A percentile compares a stretch with the other conserved stretches of the same genome.
Evolutionary conservation across 2,113 vertebrate genomes (phyloP).

Genomic region (Lonchura striata): DNA sequence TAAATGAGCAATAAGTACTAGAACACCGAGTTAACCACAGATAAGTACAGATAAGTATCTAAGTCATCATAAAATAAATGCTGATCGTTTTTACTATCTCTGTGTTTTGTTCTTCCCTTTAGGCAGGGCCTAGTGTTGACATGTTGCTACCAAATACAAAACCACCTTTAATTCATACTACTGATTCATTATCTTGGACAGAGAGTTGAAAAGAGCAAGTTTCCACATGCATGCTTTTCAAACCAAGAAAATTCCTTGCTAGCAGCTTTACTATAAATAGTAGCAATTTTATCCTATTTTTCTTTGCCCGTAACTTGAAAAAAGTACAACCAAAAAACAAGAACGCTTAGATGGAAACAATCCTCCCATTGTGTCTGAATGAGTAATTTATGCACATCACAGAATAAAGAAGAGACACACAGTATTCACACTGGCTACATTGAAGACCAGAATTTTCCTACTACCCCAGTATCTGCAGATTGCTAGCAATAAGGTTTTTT

Average conservation of each 20-base stretch:
- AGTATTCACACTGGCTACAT: accelerated
- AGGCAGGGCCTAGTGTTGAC: neutral
- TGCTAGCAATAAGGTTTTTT: neutral
- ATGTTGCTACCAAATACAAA: neutral
- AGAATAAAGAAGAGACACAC: neutral
- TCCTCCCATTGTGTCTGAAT: neutral
- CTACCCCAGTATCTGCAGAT: neutral
- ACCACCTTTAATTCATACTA: neutral
- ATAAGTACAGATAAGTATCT: neutral
- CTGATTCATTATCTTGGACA: neutral
- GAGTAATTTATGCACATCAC: neutral
- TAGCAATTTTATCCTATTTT: neutral
- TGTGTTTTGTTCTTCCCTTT: neutral
- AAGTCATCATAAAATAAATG: neutral
- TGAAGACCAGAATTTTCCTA: neutral
- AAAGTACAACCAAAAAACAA: neutral
- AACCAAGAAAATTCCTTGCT: neutral
- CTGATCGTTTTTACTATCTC: neutral
- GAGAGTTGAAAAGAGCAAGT: neutral
- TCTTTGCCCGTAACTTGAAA: neutral
- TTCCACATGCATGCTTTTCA: neutral
- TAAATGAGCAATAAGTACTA: neutral
- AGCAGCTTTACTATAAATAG: neutral
- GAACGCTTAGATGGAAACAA: neutral
- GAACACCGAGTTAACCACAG: neutral